Conservation (phyloP, 2,113 vertebrate genomes). For the Anolis carolinensis region DNA sequence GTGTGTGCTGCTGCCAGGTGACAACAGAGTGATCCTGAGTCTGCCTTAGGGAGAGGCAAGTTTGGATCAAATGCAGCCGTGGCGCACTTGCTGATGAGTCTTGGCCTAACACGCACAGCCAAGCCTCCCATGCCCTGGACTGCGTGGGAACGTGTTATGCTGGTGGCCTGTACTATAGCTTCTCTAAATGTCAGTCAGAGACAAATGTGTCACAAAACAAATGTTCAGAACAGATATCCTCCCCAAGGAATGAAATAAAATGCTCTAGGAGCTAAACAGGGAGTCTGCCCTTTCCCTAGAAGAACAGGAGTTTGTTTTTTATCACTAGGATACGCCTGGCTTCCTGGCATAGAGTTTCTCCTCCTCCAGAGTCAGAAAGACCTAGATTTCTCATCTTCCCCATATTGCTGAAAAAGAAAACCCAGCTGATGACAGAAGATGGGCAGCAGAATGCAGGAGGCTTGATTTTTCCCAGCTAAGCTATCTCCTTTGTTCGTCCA, state of each 20-base stretch:
- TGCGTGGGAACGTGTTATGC: background rate
- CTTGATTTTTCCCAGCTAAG: background rate
- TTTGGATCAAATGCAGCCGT: background rate
- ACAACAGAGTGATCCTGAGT: background rate
- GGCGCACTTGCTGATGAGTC: background rate
- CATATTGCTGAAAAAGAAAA: background rate
- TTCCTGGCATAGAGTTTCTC: too few relatives aligned
- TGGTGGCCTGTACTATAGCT: background rate
- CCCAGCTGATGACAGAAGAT: background rate
- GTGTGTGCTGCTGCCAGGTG: background rate
- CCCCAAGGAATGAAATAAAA: background rate
- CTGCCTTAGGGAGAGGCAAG: background rate
- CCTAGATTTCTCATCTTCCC: background rate
- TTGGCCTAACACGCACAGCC: background rate
- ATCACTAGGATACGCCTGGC: background rate
- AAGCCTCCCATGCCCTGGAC: background rate
- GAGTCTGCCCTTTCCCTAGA: background rate
- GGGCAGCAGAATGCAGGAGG: background rate
- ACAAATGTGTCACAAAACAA: background rate
- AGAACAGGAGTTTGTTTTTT: background rate
- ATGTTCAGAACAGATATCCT: background rate
- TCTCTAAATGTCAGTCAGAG: background rate
- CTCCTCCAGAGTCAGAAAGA: too few relatives aligned
- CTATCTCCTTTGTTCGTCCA: slow-evolving; percentile 29
- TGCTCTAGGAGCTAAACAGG: background rate